These are phyloP conservation scores for Petrosia ficiformis DNA, from an alignment of 37 sponge, comb jelly and placozoan species.

Conservation along the genomic window DNA sequence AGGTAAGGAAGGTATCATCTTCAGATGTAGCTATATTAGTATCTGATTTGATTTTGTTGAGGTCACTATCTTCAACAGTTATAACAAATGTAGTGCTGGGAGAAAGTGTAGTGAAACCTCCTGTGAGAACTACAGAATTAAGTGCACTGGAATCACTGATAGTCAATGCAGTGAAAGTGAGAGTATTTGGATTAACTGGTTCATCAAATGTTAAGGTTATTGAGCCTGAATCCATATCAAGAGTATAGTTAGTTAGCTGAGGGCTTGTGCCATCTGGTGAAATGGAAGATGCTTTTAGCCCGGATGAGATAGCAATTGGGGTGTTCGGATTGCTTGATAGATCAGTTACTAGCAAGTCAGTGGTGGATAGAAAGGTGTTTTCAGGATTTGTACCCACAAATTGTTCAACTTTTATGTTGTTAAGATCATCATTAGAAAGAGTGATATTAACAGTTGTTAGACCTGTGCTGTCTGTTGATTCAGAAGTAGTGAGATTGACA, in stretches of 20 bases:
- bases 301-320: conserved; percentile 21
- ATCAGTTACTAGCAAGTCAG: conserved; percentile 45
- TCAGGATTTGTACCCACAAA: conserved; percentile 37
- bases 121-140: conserved; percentile 32
- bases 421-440: conserved; percentile 58
- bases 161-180: conserved; percentile 19
- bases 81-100: conserved; percentile 25
- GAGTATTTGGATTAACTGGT: conserved; percentile 51
- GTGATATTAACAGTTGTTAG: conserved; percentile 22
- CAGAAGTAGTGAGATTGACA: conserved; percentile 38
- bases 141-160: conserved; percentile 13
- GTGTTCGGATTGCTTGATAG: conserved; percentile 36
- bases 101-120: conserved; percentile 1
- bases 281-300: conserved; percentile 24
- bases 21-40: conserved; percentile 22
- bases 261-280: conserved; percentile 60
- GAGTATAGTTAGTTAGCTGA: conserved; percentile 44
- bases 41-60: conserved; percentile 63
- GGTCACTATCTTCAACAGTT: conserved; percentile 39
- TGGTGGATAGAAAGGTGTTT: conserved; percentile 65
- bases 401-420: conserved; percentile 54
- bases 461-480: not conserved
- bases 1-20: conserved; percentile 48
- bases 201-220: conserved; percentile 78
- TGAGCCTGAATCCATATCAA: conserved; percentile 61